Base-by-base conservation (phyloP, 37 sponge, comb jelly and placozoan species). In the Mnemiopsis leidyi region DNA sequence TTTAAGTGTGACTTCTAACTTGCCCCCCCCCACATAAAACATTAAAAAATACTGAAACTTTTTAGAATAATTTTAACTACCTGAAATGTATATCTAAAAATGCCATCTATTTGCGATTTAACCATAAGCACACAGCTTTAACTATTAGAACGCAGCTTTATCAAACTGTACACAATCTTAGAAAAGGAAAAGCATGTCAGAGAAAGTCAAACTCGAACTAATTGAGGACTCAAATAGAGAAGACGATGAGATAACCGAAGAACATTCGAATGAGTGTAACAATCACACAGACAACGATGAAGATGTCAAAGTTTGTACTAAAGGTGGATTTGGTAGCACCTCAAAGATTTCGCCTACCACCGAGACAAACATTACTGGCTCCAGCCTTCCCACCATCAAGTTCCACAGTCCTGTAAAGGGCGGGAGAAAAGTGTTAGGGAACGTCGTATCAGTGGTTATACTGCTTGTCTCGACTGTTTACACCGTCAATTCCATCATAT, bases 391-490 rank as follows among this genome's bases (percentile, higher is more conserved):
- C 61, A 18, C 5, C 61, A 48, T 48, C 13, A 13, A 13, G 61
- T 48, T 48, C 61, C 5, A 13, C 5, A 48, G 61, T 48, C 61
- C 79, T 20, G 35, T 77, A 20, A 77, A 77, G 33, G 32, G 33
- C 29, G 90, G 90, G 0, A 35, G 90, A 0, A 85, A 85, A 85
- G 61, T 33, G 23, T 37, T 85, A 23, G 90, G 61, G 25, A 33
- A 38, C 90, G 1, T 85, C 0, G 61, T 85, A 32, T 38, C 90
- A 35, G n/a, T 85, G 21, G 24, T 18, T 5, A 85, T 85, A 24
- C 48, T 85, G 0, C 13, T 39, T 28, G 29, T 85, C 24, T 85
- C 90, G 0, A 18, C 29, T 0, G 21, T 28, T 61, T 85, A 38
- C 61, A 85, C 90, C n/a, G 30, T 40, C 61, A 9, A 24, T 1